Base-by-base conservation (phyloP, 2,797 vertebrate species). In the Percopsis omiscomaycus region DNA sequence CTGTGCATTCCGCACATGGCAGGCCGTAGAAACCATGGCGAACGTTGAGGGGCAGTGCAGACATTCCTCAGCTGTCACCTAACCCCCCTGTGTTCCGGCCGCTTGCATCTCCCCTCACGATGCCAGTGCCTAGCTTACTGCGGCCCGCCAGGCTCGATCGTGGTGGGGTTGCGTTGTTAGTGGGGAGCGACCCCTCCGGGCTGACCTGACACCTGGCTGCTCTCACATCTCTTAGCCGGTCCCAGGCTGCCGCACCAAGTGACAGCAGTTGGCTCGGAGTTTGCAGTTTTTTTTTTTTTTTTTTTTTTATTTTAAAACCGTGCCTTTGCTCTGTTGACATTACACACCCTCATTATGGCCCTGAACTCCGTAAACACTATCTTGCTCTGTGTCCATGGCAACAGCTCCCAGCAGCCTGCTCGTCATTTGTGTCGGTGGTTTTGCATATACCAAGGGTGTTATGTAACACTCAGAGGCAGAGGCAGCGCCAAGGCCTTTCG, bases 61-160 rank as follows among this genome's bases (percentile, higher is more conserved):
- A 86, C 94, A 93, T 96, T 95, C 92, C 91, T 94, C 94, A 95
- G 94, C 94, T 96, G 94, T 94, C 93, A 93, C 80, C 59, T 0
- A 77, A 71, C 75, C 77, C 14, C 16, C 32, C 44, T 6, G 14
- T 11, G 27, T 58, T 84, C 68, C 58, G 78, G 60, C 70, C 45
- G 3, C 28, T 67, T 64, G 47, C 61, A 47, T 61, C 72, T 76
- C 72, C 60, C 59, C 46, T 54, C 66, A 61, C 63, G 55, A 74
- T 71, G 82, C 67, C 78, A 74, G 64, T 60, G 61, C 63, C 75
- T 81, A 79, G 79, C 77, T 80, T 78, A 83, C 75, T 79, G 75
- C 72, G 51, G 79, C 79, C 76, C 68, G 77, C 80, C 77, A 69
- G 84, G 79, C 81, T 84, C 64, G 71, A 72, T 74, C 57, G 57